Base-by-base conservation (phyloP, 1,140 invertebrate genomes). In the Ceratosolen solmsi region DNA sequence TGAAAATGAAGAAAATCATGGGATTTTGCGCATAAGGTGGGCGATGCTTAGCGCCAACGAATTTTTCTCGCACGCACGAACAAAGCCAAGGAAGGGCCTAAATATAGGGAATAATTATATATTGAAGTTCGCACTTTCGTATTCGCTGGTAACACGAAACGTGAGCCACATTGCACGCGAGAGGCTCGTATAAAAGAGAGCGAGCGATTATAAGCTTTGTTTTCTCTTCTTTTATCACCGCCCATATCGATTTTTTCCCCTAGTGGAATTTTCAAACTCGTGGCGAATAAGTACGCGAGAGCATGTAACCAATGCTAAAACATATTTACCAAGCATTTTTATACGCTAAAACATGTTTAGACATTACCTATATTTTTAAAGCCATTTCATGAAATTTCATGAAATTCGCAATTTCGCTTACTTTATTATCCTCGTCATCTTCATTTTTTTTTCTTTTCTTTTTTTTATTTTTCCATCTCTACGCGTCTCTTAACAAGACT, bases 101-200 rank as follows among this genome's bases (percentile, higher is more conserved):
- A 68, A n/a, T 38, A 38, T 68, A 68, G 22, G 13, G 36, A 73
- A 65, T 51, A 33, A 77, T 77, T 77, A 77, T 77, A 27, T n/a
- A 49, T 51, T 7, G 5, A 77, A 77, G 41, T 76, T 65, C 75
- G 60, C 58, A 65, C 60, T 77, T 68, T 77, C 15, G 25, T 7
- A 25, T 30, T 54, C 9, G 7, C 25, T n/a, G 27, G 36, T 38
- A 38, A 33, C 63, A 25, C 60, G 27, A 46, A 68, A 38, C 27
- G n/a, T 9, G 46, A 65, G 17, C n/a, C 11, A 30, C 15, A 25
- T 60, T 46, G 41, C 75, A 63, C 41, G 75, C 74, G 56, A 76
- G 8, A 4, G 13, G 9, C 51, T 60, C 33, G 11, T 60, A n/a
- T 75, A 30, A n/a, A 60, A 13, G 33, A 76, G 49, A n/a, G 27